Base-by-base conservation (phyloP, 2,797 vertebrate species). In the Lindbergichthys nudifrons region DNA sequence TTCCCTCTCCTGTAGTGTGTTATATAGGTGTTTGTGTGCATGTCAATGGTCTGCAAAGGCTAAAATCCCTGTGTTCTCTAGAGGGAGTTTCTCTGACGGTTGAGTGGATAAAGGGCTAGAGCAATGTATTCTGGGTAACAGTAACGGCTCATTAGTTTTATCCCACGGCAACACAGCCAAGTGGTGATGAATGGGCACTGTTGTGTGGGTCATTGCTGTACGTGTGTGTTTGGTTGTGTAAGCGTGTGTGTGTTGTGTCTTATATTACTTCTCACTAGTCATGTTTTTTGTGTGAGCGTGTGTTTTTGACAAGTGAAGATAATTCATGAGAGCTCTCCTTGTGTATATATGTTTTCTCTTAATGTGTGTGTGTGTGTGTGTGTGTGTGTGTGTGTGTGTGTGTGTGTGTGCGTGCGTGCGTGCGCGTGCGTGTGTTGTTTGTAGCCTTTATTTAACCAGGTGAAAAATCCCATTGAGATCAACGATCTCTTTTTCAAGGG, bases 41-140 rank as follows among this genome's bases (percentile, higher is more conserved):
- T 36, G 32, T 36, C 5, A 36, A 36, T 36, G 32, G 6, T 32
- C 32, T 32, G 32, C 32, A 36, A 36, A 36, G 32, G 32, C 7
- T 8, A 36, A 36, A 36, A 36, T 36, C 1, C 32, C 32, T 36
- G 5, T 36, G 32, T 36, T 36, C 32, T 36, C 32, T 36, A 26
- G 26, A 26, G 26, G 26, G 3, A 26, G 3, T 73, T 60, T 56
- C 67, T 26, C 50, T 53, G 51, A 47, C 65, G 62, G 47, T 18
- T 23, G 3, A 54, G 23, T 46, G 67, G 47, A 59, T 47, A 15
- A 54, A 75, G 32, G 47, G 30, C 59, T 61, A 32, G 57, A 56
- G 80, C 67, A 70, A 64, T 73, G 86, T 57, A 85, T 80, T 83
- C 39, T 84, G 84, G 87, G 84, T 79, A 87, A 53, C 51, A 51